Evolutionary conservation across 2,113 vertebrate genomes (phyloP).

Genomic region (Phycodurus eques): DNA sequence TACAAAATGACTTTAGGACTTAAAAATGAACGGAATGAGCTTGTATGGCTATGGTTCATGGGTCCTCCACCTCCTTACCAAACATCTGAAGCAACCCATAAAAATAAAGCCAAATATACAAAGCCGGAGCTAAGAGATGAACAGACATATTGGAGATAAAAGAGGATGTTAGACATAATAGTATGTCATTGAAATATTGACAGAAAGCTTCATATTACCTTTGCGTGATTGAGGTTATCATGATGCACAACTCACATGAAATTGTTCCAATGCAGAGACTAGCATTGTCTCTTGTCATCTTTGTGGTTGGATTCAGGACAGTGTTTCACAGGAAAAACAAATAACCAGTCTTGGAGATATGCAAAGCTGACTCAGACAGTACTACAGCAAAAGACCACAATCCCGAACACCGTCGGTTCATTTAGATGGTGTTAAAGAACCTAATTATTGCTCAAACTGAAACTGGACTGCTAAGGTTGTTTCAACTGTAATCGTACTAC

Average conservation of each 20-base stretch:
- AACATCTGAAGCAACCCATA: not conserved
- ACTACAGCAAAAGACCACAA: too few species aligned
- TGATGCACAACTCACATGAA: too few species aligned
- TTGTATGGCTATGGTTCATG: not conserved
- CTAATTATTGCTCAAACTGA: too few species aligned
- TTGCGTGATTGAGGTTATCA: not conserved
- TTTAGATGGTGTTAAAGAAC: too few species aligned
- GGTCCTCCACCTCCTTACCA: slow-evolving; percentile 1
- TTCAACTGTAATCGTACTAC: too few species aligned
- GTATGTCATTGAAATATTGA: not conserved
- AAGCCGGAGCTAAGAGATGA: not conserved
- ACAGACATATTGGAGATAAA: slow-evolving; percentile 36
- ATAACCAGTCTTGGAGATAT: not conserved
- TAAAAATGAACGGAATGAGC: not conserved
- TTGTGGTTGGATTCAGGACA: not conserved
- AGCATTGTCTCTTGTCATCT: too few species aligned
- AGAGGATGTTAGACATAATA: slow-evolving; percentile 16
- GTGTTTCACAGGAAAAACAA: not conserved
- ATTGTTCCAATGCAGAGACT: too few species aligned
- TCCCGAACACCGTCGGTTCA: too few species aligned
- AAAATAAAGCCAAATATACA: not conserved
- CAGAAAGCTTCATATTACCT: not conserved
- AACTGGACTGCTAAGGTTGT: too few species aligned
- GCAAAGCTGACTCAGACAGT: not conserved
- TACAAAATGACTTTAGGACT: not conserved